These are phyloP conservation scores for Gila orcuttii DNA, from an alignment of 2,113 vertebrate species.

Conservation along the genomic window DNA sequence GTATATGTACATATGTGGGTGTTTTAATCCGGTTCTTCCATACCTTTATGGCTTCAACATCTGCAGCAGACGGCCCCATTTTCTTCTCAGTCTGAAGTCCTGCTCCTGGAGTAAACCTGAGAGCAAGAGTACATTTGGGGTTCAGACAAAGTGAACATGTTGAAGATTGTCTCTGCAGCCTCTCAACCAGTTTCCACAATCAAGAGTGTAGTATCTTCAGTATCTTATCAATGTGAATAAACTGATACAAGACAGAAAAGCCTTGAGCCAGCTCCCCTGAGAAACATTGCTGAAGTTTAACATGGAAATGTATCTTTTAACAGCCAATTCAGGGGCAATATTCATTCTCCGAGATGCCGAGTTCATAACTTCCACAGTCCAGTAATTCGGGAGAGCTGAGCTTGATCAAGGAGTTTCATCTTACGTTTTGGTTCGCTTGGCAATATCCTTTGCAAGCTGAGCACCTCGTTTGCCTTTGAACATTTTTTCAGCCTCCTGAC, in stretches of 20 bases:
- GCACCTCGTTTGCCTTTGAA: conserved; percentile 99
- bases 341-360: background rate
- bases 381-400: conserved; percentile 86
- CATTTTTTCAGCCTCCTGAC: conserved; percentile 99
- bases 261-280: conserved; percentile 81
- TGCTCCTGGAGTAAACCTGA: conserved; percentile 92
- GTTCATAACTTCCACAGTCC: conserved; percentile 56
- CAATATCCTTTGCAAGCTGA: conserved; percentile 99
- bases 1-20: too few species aligned
- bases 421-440: conserved; percentile 99
- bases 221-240: conserved; percentile 95
- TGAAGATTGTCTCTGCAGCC: conserved; percentile 75
- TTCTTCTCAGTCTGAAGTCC: conserved; percentile 88
- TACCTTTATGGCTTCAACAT: conserved; percentile 97
- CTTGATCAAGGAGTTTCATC: conserved; percentile 78
- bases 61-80: conserved; percentile 86
- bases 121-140: conserved; percentile 1
- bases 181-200: conserved; percentile 69
- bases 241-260: conserved; percentile 84
- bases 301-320: background rate
- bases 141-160: conserved; percentile 23
- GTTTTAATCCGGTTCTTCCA: too few species aligned
- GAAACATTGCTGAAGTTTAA: conserved; percentile 75
- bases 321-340: conserved; percentile 10
- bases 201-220: conserved; percentile 78